A percentile compares a stretch with the other conserved stretches of the same genome.
These are phyloP conservation scores for Notothenia coriiceps DNA, from an alignment of 2,113 vertebrate species.

Conservation along the genomic window DNA sequence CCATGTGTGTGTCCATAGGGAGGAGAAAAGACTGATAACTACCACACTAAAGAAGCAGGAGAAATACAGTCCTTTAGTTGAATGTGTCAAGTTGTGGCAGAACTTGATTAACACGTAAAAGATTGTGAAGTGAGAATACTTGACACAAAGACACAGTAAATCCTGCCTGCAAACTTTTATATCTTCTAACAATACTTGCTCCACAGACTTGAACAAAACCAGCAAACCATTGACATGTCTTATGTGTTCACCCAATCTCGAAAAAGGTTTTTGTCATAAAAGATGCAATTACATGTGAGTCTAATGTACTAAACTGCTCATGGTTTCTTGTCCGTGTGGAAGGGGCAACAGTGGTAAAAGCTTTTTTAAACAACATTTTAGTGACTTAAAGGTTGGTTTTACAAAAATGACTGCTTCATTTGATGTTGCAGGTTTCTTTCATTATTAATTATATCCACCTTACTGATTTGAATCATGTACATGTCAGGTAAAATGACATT, in stretches of 20 bases:
- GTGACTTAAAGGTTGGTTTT: constrained; percentile 2
- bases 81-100: background rate
- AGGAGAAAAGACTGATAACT: background rate
- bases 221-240: background rate
- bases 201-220: background rate
- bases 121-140: background rate
- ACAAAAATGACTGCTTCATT: constrained; percentile 10
- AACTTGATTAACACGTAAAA: background rate
- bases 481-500: no score
- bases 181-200: background rate
- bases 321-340: background rate
- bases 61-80: background rate
- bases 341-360: constrained; percentile 3
- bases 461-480: background rate
- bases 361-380: constrained; percentile 4
- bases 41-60: background rate
- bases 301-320: constrained; percentile 14
- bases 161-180: background rate
- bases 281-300: constrained; percentile 41
- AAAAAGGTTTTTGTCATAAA: constrained; percentile 6
- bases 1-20: background rate
- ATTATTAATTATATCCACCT: background rate
- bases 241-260: constrained; percentile 1
- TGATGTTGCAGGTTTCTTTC: background rate
- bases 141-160: background rate